These are phyloP conservation scores for Vulpes ferrilata DNA, from an alignment of 2,113 vertebrate genomes.

Conservation along the genomic window DNA sequence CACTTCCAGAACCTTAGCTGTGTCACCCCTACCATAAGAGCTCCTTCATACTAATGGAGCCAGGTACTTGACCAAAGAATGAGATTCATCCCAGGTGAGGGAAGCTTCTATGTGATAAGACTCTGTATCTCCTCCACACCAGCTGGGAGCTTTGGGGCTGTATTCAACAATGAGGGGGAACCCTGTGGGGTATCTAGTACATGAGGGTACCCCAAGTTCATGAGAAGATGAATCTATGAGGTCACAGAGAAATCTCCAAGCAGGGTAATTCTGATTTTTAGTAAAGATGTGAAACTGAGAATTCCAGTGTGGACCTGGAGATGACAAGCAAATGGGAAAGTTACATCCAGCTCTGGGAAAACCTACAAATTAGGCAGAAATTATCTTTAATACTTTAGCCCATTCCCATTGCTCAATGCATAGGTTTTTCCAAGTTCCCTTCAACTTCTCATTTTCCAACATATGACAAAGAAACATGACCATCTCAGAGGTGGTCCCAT, in stretches of 20 bases:
- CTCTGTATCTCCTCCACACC: not conserved
- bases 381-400: not conserved
- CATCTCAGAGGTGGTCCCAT: not conserved
- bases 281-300: not conserved
- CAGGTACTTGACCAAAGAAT: not conserved
- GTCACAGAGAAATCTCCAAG: not conserved
- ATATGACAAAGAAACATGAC: not conserved
- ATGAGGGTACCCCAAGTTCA: not conserved
- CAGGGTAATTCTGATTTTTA: not conserved
- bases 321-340: not conserved
- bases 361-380: not conserved
- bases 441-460: not conserved
- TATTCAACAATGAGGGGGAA: not conserved
- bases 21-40: not conserved
- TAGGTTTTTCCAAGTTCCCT: not conserved
- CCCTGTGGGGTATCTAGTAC: accelerated
- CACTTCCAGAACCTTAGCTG: conserved; percentile 29
- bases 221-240: not conserved
- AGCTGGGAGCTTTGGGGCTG: not conserved
- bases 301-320: not conserved
- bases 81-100: not conserved
- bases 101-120: not conserved
- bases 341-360: not conserved
- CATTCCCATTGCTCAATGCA: not conserved
- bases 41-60: not conserved